Evolutionary conservation across 2,888 invertebrate genomes (phyloP), one percentile per base, ranked within the genome.

Genomic region (Cenopis cana): DNA sequence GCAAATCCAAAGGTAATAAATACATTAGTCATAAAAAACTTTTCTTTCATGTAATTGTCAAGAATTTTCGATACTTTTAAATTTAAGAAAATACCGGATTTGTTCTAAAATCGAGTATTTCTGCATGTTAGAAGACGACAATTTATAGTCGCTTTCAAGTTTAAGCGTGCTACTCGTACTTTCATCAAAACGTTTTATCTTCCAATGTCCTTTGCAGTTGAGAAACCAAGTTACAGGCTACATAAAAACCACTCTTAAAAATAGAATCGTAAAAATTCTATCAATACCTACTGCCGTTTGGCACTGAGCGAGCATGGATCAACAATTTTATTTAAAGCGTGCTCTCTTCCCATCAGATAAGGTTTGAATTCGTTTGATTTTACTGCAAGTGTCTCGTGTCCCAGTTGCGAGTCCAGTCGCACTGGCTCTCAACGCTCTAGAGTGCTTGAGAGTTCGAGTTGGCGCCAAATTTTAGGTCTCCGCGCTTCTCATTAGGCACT

Each of bases 391-490:
- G 74, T 65, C 46, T 65, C 72, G 68, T 76, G 81, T 68, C 79
- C 76, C 74, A 78, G 72, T 78, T 78, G 75, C 69, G 73, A 74
- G 76, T 74, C 80, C 81, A 80, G 75, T 78, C 79, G 80, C 76
- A 20, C 24, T 80, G 78, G 79, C 80, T 79, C 84, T 85, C 77
- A 76, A 79, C 78, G 74, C 78, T 86, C 82, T 83, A 88, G 85
- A 83, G 86, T 85, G 86, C 88, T 91, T 85, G 81, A 85, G 85
- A 89, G 89, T 91, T 91, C 87, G 91, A 92, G 90, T 90, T 91
- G 91, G 91, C 89, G 89, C 91, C 89, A 88, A 91, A 92, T 92
- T 92, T 92, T 88, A 90, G 90, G 85, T 90, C 86, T 85, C 89
- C 85, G 88, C 89, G 90, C 86, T 90, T 90, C 91, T 91, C 91